These are phyloP conservation scores for Ptychochromis oligacanthus DNA, from an alignment of 2,113 vertebrate genomes.

Conservation along the genomic window DNA sequence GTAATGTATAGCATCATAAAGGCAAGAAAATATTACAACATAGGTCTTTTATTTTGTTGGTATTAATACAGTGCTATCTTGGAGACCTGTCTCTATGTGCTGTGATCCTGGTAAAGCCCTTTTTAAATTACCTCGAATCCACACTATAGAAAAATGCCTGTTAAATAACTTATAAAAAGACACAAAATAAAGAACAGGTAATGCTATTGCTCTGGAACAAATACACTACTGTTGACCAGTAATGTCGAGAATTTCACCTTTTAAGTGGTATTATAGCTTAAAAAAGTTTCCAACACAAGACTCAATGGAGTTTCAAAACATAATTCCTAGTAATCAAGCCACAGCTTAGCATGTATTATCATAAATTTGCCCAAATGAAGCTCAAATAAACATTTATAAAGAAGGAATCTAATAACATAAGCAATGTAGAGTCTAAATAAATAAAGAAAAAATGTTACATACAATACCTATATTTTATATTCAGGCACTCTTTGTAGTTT, in stretches of 20 bases:
- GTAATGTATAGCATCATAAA: background rate
- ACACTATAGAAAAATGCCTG: background rate
- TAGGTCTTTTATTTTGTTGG: background rate
- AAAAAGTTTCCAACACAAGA: slow-evolving; percentile 9
- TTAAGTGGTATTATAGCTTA: background rate
- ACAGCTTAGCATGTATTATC: slow-evolving; percentile 21
- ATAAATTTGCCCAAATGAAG: slow-evolving; percentile 19
- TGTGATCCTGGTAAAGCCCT: background rate
- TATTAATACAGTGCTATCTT: background rate
- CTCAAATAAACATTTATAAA: slow-evolving; percentile 2
- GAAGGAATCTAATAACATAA: slow-evolving; percentile 1
- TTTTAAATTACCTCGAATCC: too few species aligned
- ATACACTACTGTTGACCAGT: background rate
- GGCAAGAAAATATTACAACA: background rate
- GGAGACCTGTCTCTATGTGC: background rate
- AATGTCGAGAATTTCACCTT: background rate
- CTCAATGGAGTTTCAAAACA: background rate
- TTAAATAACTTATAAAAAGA: background rate
- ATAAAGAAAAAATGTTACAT: background rate
- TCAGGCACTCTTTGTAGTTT: slow-evolving; percentile 38
- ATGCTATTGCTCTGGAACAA: background rate
- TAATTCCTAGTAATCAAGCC: background rate
- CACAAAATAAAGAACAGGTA: background rate
- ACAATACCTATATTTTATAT: background rate
- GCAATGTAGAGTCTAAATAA: background rate